phyloP scores from a whole-genome alignment of 2,797 vertebrate species.

The Tinamus major region DNA sequence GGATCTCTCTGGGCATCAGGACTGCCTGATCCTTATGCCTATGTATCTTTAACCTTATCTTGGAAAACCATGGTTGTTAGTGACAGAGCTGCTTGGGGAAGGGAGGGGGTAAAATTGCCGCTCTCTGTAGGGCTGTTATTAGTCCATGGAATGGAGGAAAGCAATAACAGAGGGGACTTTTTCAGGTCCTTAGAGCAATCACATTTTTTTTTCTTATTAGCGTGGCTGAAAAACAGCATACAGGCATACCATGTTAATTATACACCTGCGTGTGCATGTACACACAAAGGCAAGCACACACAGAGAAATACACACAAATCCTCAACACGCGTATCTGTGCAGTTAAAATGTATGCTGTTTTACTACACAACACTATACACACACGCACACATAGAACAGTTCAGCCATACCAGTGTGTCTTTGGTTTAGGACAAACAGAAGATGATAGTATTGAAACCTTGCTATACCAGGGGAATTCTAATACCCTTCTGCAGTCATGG shows the following conservation, averaged over 20 bases:
- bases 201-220: not conserved
- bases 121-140: not conserved
- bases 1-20: accelerated
- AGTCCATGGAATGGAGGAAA: not conserved
- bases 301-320: not conserved
- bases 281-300: not conserved
- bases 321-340: not conserved
- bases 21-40: not conserved
- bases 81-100: not conserved
- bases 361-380: not conserved
- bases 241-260: accelerated
- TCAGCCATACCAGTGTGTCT: not conserved
- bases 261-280: not conserved
- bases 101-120: not conserved
- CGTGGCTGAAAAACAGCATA: not conserved
- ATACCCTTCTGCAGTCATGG: slow-evolving; percentile 57
- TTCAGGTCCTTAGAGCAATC: not conserved
- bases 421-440: slow-evolving; percentile 50
- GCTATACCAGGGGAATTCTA: slow-evolving; percentile 30
- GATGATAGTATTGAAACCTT: slow-evolving; percentile 42
- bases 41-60: not conserved
- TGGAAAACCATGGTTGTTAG: not conserved
- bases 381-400: not conserved
- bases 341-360: not conserved
- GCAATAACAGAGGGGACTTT: not conserved